Conservation (phyloP, 37 sponge, comb jelly and placozoan genomes). For the Theonella swinhoei region DNA sequence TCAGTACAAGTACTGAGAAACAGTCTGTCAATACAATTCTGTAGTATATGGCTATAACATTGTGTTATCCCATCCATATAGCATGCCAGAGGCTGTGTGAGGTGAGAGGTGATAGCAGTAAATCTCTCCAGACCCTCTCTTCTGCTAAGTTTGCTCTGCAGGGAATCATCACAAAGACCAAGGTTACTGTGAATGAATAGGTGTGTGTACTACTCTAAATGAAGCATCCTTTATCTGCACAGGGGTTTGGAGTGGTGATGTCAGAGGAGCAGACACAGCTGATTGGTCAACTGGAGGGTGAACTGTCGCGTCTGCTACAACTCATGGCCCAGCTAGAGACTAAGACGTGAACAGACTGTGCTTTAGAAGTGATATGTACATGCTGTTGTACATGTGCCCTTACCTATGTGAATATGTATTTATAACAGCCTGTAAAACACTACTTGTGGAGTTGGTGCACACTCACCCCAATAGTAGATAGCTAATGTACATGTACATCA, state of each 20-base stretch:
- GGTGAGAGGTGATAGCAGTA: neutral
- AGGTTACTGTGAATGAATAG: too few relatives aligned
- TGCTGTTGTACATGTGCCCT: too few relatives aligned
- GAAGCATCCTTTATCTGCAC: neutral
- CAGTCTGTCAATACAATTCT: too few relatives aligned
- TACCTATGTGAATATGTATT: too few relatives aligned
- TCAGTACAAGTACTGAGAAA: constrained; percentile 8
- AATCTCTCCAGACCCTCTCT: constrained; percentile 13
- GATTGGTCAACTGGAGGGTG: neutral
- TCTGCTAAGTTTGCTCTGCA: constrained; percentile 67
- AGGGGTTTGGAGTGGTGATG: neutral
- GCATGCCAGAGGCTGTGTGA: constrained; percentile 14
- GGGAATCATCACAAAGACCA: constrained; percentile 42
- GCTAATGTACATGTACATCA: too few relatives aligned
- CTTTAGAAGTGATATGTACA: too few relatives aligned
- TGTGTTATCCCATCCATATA: too few relatives aligned
- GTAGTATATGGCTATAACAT: too few relatives aligned
- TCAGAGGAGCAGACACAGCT: neutral
- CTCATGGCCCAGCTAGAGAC: neutral
- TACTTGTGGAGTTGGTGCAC: too few relatives aligned
- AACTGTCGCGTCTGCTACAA: neutral
- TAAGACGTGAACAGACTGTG: neutral
- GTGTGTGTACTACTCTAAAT: too few relatives aligned
- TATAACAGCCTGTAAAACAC: too few relatives aligned
- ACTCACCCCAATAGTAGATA: too few relatives aligned